Evolutionary conservation across 2,888 invertebrate genomes (phyloP).

Genomic region (Eremobia ochroleuca): DNA sequence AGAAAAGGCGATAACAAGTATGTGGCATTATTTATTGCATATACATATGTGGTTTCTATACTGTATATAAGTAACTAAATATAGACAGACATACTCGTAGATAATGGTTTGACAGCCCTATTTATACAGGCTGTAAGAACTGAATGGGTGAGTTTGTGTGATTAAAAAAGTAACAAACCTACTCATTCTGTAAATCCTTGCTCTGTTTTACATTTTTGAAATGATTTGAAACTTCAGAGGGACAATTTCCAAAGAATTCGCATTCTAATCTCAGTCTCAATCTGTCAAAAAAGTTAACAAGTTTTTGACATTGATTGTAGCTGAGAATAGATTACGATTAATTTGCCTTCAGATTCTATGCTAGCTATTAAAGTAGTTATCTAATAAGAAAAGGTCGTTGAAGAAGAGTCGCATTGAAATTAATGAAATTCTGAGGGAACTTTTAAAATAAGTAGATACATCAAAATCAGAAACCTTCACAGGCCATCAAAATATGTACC

Average conservation of each 20-base stretch:
- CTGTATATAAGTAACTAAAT: no score
- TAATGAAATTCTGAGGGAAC: neutral
- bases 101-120: slow-evolving; percentile 2
- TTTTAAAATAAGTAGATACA: neutral
- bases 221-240: neutral
- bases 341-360: neutral
- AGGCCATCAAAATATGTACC: neutral
- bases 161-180: neutral
- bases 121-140: neutral
- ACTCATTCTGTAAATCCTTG: neutral
- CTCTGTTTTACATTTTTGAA: neutral
- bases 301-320: neutral
- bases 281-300: neutral
- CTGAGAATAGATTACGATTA: neutral
- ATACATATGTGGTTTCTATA: no score
- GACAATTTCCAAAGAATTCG: neutral
- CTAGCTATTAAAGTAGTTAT: neutral
- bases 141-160: no score
- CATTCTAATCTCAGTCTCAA: neutral
- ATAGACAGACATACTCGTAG: neutral
- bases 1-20: no score
- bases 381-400: neutral
- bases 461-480: neutral
- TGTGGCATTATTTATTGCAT: no score
- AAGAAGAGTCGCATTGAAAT: neutral